Evolutionary conservation across 1,140 invertebrate genomes (phyloP), one percentile per base, ranked within the genome.

Genomic region (Lepidurus couesii): DNA sequence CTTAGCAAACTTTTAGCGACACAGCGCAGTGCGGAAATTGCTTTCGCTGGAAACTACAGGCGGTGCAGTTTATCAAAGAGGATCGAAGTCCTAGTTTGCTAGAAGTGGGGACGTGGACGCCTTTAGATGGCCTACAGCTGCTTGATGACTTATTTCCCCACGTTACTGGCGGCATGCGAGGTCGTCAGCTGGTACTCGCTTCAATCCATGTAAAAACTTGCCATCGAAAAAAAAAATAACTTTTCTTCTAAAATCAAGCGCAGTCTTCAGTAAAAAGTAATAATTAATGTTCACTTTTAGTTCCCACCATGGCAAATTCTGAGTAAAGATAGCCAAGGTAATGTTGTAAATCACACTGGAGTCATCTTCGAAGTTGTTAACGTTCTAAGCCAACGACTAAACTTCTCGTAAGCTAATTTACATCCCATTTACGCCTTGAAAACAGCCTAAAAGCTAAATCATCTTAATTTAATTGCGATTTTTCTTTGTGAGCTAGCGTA

Each of bases 291-390:
- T 24, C 1, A 24, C n/a, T 24, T n/a, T 75, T 44, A 95, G 93
- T 93, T 92, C 87, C 93, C 93, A 2, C 93, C 93, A 0, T 95
- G 93, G 93, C 92, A 93, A 82, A 90, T 92, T 10, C 83, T 93
- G 1, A 86, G 86, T 65, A 82, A 83, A 7, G 89, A 90, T 78
- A 85, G 87, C 21, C 85, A 86, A 4, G 90, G 90, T 0, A 82
- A 86, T 0, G 84, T 89, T 1, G 83, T 86, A 0, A 86, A 88
- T 77, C 90, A 90, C 81, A 85, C 85, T 7, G 93, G 93, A 34
- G 85, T 95, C 42, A 87, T 93, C 21, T 93, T 95, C 84, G 92
- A 96, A 83, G 90, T 96, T 44, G 80, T 96, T 0, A 88, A 91
- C 80, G 89, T 94, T 81, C 84, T 96, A n/a, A 88, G 91, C 0